Percentiles rank a stretch among this genome's conserved stretches.
phyloP scores from a whole-genome alignment of 1,140 invertebrate species.

The Drusus annulatus region DNA sequence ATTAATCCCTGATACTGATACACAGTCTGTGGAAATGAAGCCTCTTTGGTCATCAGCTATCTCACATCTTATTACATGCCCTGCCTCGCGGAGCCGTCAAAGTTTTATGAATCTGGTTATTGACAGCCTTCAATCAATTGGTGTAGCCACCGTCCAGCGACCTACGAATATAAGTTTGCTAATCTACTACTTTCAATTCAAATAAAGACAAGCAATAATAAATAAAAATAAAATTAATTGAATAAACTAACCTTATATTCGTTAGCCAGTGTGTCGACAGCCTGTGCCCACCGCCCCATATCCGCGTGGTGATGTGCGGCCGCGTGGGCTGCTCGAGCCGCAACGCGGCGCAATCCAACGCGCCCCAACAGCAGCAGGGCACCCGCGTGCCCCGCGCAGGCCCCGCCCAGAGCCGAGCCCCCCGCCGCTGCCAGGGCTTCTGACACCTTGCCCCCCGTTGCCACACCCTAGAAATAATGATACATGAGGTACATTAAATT shows the following conservation, averaged over 20 bases:
- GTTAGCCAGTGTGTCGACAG: slow-evolving; percentile 62
- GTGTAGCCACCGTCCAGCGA: no score
- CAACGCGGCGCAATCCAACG: slow-evolving; percentile 84
- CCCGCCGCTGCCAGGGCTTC: slow-evolving; percentile 72
- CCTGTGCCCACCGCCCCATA: slow-evolving; percentile 77
- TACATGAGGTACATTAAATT: not conserved
- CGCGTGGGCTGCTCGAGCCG: slow-evolving; percentile 88
- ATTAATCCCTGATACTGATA: no score
- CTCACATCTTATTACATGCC: no score
- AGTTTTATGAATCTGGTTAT: no score
- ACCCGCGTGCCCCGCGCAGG: slow-evolving; percentile 84
- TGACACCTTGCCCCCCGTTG: slow-evolving; percentile 78
- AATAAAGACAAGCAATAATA: no score
- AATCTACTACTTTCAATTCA: no score
- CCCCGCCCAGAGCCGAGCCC: slow-evolving; percentile 78
- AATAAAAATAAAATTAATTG: not conserved
- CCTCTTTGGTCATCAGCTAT: no score
- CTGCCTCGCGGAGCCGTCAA: no score
- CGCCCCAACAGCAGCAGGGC: slow-evolving; percentile 90
- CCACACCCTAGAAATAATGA: slow-evolving; percentile 76
- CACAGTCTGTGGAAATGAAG: no score
- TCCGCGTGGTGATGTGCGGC: slow-evolving; percentile 80
- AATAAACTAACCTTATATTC: slow-evolving; percentile 49
- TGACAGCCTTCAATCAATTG: no score
- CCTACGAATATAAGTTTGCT: no score